phyloP scores from a whole-genome alignment of 2,797 vertebrate genomes.

The Tenualosa thibaudeaui region DNA sequence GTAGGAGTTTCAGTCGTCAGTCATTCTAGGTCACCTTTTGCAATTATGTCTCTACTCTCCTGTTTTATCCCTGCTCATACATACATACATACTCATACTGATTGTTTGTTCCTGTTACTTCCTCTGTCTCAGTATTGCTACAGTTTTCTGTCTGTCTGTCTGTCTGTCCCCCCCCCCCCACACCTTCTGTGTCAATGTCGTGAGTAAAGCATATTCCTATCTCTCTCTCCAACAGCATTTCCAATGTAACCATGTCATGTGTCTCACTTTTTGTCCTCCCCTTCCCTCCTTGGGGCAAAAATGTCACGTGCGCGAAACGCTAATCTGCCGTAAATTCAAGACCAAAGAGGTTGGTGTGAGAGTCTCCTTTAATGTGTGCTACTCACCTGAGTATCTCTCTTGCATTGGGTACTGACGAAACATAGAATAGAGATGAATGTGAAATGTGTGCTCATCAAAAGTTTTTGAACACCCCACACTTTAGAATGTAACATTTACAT shows the following conservation, averaged over 20 bases:
- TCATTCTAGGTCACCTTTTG: background rate
- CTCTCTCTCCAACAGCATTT: background rate
- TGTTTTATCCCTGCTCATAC: background rate
- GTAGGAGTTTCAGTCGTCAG: background rate
- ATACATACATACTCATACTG: too few species aligned
- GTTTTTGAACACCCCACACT: constrained; percentile 17
- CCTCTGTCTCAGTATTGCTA: too few species aligned
- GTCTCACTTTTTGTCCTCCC: constrained; percentile 65
- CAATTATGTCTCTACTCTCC: background rate
- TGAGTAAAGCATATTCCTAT: background rate
- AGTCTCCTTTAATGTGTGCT: constrained; percentile 42
- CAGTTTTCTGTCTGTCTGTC: background rate
- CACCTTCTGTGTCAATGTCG: constrained; percentile 31
- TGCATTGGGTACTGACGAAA: background rate
- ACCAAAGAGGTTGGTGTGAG: constrained; percentile 89
- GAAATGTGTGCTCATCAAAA: background rate
- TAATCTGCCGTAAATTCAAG: constrained; percentile 85
- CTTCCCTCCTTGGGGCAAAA: constrained; percentile 25
- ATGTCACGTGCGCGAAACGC: constrained; percentile 81
- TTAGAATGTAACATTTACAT: background rate
- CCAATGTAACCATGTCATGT: constrained; percentile 73
- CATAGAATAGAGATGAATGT: background rate
- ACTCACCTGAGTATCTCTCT: background rate
- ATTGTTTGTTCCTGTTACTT: too few species aligned
- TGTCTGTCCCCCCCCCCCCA: constrained; percentile 36